Evolutionary conservation across 2,113 vertebrate species (phyloP).

Genomic region (Gymnogyps californianus): DNA sequence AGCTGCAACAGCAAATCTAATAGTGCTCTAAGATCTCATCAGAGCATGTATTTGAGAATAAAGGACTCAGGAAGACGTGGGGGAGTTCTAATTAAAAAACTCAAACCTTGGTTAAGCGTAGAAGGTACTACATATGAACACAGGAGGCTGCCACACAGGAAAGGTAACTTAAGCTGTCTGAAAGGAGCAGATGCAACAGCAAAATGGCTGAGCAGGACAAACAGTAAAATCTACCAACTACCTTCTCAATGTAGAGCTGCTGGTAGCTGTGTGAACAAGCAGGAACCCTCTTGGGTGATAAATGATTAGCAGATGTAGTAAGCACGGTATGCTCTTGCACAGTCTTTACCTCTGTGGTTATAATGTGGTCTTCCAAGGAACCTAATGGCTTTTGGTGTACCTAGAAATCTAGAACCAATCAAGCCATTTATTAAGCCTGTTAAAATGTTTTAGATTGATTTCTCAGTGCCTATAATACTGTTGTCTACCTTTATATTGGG

Average conservation of each 20-base stretch:
- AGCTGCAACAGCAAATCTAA: neutral
- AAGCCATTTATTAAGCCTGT: neutral
- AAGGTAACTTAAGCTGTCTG: neutral
- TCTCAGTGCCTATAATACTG: neutral
- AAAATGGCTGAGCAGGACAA: neutral
- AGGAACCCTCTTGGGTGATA: neutral
- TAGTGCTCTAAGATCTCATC: neutral
- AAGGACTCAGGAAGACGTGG: neutral
- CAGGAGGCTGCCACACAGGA: neutral
- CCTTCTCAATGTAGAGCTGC: neutral
- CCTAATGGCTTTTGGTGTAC: neutral
- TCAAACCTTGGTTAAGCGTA: neutral
- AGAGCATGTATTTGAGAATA: neutral
- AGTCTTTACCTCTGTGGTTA: neutral
- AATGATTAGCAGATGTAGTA: neutral
- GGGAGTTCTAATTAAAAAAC: neutral
- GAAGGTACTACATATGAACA: neutral
- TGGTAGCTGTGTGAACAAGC: neutral
- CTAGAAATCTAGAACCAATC: neutral
- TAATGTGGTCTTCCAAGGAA: neutral
- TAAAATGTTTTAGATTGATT: neutral
- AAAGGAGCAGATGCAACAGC: neutral
- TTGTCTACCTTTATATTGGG: neutral
- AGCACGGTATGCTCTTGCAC: neutral
- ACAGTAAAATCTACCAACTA: neutral